These are phyloP conservation scores for Onychostruthus taczanowskii DNA, from an alignment of 2,113 vertebrate species.

Conservation along the genomic window DNA sequence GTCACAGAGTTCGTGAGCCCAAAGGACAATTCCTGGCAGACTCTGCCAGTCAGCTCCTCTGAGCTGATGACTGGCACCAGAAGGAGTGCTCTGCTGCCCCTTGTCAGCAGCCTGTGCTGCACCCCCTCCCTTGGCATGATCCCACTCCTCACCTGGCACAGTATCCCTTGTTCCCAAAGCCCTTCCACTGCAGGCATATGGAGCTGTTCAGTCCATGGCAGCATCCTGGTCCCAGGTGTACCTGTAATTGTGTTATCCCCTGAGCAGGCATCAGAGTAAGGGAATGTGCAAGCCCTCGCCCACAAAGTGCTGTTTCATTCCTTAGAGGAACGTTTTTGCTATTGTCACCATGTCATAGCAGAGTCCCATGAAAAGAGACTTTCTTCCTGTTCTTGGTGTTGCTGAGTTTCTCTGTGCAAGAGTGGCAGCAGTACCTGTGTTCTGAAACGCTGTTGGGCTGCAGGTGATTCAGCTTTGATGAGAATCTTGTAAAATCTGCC, in stretches of 20 bases:
- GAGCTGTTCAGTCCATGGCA: background rate
- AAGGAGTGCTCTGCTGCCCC: background rate
- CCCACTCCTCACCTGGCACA: background rate
- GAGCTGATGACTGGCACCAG: background rate
- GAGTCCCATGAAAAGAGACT: background rate
- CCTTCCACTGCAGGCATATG: background rate
- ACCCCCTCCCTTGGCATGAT: background rate
- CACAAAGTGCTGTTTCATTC: background rate
- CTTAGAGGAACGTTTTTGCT: background rate
- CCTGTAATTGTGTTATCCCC: background rate
- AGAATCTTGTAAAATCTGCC: background rate
- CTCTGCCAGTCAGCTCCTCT: background rate
- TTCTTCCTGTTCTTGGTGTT: background rate
- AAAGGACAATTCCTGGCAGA: background rate
- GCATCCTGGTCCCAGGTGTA: background rate
- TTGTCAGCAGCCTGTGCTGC: background rate
- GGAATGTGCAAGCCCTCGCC: background rate
- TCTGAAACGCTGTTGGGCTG: background rate
- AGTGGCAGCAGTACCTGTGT: background rate
- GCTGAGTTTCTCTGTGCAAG: background rate
- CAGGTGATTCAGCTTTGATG: background rate
- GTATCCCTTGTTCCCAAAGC: background rate
- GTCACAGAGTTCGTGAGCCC: rapidly evolving
- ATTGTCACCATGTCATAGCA: rapidly evolving
- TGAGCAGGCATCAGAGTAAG: background rate